phyloP scores from a whole-genome alignment of 2,113 vertebrate genomes.

The Cyprinodon brontotheroides region DNA sequence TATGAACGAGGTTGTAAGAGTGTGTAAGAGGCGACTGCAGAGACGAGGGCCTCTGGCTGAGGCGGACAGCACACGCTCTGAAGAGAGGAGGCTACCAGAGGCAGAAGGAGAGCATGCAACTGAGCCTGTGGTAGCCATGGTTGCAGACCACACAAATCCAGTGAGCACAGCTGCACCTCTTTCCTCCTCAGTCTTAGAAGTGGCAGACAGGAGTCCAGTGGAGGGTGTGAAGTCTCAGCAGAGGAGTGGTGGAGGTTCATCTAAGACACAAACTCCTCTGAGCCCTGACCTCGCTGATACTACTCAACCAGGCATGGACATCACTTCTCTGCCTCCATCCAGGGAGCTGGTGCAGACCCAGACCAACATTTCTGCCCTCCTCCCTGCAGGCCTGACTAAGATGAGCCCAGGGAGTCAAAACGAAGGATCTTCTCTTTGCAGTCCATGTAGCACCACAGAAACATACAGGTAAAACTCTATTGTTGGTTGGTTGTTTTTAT shows the following conservation, averaged over 20 bases:
- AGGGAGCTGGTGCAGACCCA: slow-evolving; percentile 43
- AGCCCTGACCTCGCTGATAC: slow-evolving; percentile 86
- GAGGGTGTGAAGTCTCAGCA: slow-evolving; percentile 59
- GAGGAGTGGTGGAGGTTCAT: slow-evolving; percentile 37
- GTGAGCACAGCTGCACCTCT: slow-evolving; percentile 32
- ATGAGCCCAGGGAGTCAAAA: slow-evolving; percentile 37
- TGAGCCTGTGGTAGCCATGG: slow-evolving; percentile 20
- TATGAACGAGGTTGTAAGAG: slow-evolving; percentile 95
- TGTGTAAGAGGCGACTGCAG: slow-evolving; percentile 90
- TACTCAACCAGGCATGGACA: slow-evolving; percentile 89
- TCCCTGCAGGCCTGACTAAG: slow-evolving; percentile 34
- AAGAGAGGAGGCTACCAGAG: slow-evolving; percentile 74
- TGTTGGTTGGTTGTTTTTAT: not conserved
- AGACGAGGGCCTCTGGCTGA: slow-evolving; percentile 85
- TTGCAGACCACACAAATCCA: slow-evolving; percentile 27
- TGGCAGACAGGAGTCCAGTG: slow-evolving; percentile 39
- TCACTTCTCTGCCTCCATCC: slow-evolving; percentile 46
- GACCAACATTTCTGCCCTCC: slow-evolving; percentile 32
- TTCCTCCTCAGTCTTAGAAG: slow-evolving; percentile 32
- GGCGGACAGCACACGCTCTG: slow-evolving; percentile 92
- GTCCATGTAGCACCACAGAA: slow-evolving; percentile 91
- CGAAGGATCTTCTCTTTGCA: slow-evolving; percentile 78
- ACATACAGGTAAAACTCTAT: slow-evolving; percentile 54
- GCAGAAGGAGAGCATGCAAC: slow-evolving; percentile 20
- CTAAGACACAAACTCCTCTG: slow-evolving; percentile 52